Conservation (phyloP, 2,113 vertebrate species). For the Cacatua alba region DNA sequence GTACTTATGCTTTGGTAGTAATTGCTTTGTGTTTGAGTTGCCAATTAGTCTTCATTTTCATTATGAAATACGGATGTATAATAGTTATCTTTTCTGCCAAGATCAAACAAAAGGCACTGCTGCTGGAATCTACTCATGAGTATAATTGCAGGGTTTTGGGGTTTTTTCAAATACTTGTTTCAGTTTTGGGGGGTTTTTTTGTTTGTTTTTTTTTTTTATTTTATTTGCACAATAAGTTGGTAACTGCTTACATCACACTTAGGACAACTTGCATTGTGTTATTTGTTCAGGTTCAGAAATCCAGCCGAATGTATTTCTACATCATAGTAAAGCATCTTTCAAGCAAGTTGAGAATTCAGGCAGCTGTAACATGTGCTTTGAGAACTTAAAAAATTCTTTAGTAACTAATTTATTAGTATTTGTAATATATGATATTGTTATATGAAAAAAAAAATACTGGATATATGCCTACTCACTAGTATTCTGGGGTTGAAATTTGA, state of each 20-base stretch:
- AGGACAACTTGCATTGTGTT: background rate
- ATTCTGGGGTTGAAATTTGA: background rate
- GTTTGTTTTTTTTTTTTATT: background rate
- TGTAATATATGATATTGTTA: background rate
- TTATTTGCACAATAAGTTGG: background rate
- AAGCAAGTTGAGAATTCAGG: background rate
- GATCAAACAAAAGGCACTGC: conserved; percentile 8
- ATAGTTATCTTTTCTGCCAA: conserved; percentile 29
- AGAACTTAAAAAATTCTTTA: background rate
- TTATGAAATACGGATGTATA: background rate
- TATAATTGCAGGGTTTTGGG: background rate
- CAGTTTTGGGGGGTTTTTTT: background rate
- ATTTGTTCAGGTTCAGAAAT: background rate
- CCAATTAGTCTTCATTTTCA: conserved; percentile 10
- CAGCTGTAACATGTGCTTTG: background rate
- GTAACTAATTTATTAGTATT: background rate
- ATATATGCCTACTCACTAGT: background rate
- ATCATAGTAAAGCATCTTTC: background rate
- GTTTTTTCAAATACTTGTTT: background rate
- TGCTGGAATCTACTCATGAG: background rate
- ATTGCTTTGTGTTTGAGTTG: background rate
- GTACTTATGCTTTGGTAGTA: background rate
- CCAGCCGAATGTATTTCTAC: background rate
- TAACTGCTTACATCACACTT: background rate
- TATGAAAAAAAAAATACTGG: background rate